Percentiles rank a stretch among this genome's conserved stretches.
These are phyloP conservation scores for Chunga burmeisteri DNA, from an alignment of 2,113 vertebrate species.

Conservation along the genomic window DNA sequence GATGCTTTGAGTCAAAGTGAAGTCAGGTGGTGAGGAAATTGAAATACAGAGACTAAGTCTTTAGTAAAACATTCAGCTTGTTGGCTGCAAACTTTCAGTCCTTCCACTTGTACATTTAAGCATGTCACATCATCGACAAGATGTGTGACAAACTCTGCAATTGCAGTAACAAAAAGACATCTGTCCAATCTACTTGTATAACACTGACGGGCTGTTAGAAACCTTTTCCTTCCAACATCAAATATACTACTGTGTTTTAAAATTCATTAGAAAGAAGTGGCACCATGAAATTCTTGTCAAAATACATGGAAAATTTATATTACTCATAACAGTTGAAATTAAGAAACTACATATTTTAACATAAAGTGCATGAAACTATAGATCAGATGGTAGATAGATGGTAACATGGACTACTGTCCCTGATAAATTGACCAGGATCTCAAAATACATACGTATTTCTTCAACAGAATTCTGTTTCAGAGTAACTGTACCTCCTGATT, in stretches of 20 bases:
- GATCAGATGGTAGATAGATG: background rate
- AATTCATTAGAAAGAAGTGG: background rate
- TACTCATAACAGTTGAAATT: background rate
- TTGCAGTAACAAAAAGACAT: background rate
- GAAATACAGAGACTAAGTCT: background rate
- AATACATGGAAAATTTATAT: background rate
- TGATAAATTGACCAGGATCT: background rate
- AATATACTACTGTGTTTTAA: background rate
- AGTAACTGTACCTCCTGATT: background rate
- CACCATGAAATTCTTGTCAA: background rate
- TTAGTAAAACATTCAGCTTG: background rate
- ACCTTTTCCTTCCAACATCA: background rate
- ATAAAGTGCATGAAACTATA: background rate
- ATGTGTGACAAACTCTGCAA: background rate
- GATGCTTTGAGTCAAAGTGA: background rate
- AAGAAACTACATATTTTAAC: background rate
- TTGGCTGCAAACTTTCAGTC: background rate
- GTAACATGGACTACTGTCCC: background rate
- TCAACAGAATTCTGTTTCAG: background rate
- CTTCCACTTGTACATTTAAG: background rate
- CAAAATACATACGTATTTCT: background rate
- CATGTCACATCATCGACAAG: background rate
- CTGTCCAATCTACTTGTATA: background rate
- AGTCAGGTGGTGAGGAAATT: background rate
- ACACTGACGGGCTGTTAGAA: background rate